Evolutionary conservation across 1,140 invertebrate genomes (phyloP), one percentile per base, ranked within the genome.

Genomic region (Prorops nasuta): DNA sequence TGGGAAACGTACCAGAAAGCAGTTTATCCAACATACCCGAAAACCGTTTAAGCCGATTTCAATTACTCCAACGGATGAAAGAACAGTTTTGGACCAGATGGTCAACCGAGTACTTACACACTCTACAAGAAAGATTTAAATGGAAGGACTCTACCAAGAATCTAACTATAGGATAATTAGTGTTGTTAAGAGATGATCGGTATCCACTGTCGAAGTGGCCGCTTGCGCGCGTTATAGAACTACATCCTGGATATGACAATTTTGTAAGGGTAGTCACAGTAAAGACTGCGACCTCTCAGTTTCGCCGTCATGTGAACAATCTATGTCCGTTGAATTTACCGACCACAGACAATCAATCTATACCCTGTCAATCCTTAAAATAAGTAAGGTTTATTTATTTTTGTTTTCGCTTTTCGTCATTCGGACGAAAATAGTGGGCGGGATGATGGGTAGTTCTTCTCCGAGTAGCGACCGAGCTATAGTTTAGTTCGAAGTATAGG

Each of bases 151-250:
- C 16, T 4, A n/a, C 14, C 3, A 20, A n/a, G 21, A 14, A 15
- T n/a, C 16, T 47, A 15, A 31, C 51, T 18, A 16, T 35, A 17
- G 56, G 60, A 10, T 32, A 51, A 1, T 4, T 70, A 32, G 73
- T 75, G 1, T 39, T 77, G 1, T 42, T 77, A 3, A 66, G 68
- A 38, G 50, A 64, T 31, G 64, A 70, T 7, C 56, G 57, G 16
- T 18, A 63, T 10, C 66, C 71, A 12, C 68, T 66, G n/a, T 44
- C 64, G 6, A 63, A 66, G 45, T 77, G 76, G 74, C n/a, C 40
- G 2, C 16, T 77, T 16, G 74, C 60, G n/a, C 44, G 69, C 3
- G 58, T 77, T 2, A 18, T 60, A 12, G 52, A 67, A 15, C 62
- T 69, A 19, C 58, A 67, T 50, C 64, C 63, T 2, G 70, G 71